phyloP scores from a whole-genome alignment of 1,140 invertebrate species.

The Euglossa dilemma region DNA sequence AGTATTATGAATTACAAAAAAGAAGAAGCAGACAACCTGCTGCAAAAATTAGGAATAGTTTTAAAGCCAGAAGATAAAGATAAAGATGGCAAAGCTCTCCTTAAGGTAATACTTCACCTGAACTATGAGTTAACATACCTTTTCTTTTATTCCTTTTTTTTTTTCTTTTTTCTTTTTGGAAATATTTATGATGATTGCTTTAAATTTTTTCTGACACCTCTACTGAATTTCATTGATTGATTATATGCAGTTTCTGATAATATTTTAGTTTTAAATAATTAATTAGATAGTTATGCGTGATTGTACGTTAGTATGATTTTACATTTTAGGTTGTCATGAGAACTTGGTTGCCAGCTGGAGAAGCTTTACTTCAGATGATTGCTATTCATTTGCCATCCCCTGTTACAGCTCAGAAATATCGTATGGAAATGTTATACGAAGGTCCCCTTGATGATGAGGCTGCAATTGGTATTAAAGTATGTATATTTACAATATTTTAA shows the following conservation, averaged over 20 bases:
- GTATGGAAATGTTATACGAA: constrained; percentile 99
- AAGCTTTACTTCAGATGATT: constrained; percentile 99
- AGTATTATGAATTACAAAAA: constrained; percentile 99
- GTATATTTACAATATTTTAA: constrained; percentile 28
- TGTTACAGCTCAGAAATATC: constrained; percentile 99
- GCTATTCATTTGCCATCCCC: constrained; percentile 99
- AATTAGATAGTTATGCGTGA: background rate
- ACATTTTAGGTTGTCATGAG: constrained; percentile 94
- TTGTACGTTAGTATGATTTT: constrained; percentile 14
- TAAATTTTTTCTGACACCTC: constrained; percentile 79
- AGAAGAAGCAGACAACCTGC: constrained; percentile 93
- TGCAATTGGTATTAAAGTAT: constrained; percentile 92
- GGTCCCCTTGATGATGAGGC: constrained; percentile 98
- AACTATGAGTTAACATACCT: background rate
- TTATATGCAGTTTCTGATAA: constrained; percentile 64
- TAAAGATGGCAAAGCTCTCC: constrained; percentile 94
- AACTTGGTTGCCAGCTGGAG: constrained; percentile 99
- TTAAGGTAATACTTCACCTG: constrained; percentile 85
- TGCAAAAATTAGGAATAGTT: constrained; percentile 95
- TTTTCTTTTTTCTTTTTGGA: background rate
- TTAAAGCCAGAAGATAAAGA: constrained; percentile 97
- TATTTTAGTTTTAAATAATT: constrained; percentile 1
- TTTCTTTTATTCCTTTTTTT: background rate
- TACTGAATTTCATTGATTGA: constrained; percentile 78
- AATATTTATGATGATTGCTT: constrained; percentile 74